These are phyloP conservation scores for Alexandromys fortis DNA, from an alignment of 2,113 vertebrate species.

Conservation along the genomic window DNA sequence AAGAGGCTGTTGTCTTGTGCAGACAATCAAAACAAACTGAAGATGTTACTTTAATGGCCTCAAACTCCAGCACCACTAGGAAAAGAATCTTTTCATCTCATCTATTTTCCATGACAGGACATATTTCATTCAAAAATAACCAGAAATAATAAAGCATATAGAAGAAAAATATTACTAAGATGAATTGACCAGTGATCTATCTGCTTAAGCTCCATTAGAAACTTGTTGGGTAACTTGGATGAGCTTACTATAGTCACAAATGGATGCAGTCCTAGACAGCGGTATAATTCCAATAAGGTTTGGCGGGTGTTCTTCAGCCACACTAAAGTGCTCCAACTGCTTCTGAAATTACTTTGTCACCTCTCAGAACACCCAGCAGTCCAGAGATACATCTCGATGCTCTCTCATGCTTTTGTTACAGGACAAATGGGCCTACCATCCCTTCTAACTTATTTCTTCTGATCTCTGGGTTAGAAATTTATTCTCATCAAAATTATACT, in stretches of 20 bases:
- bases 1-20: not conserved
- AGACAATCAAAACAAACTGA: slow-evolving; percentile 4
- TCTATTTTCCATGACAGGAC: slow-evolving; percentile 34
- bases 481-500: slow-evolving; percentile 26
- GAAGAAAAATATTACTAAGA: slow-evolving; percentile 54
- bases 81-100: slow-evolving; percentile 2
- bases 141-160: not conserved
- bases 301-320: not conserved
- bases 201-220: slow-evolving; percentile 44
- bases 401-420: slow-evolving; percentile 4
- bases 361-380: not conserved
- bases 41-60: not conserved
- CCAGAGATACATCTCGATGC: not conserved
- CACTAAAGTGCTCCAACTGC: slow-evolving; percentile 3
- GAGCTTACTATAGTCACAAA: not conserved
- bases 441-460: slow-evolving; percentile 33
- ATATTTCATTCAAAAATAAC: slow-evolving; percentile 30
- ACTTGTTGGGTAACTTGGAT: not conserved
- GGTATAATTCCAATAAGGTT: not conserved
- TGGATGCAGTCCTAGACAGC: not conserved
- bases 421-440: not conserved
- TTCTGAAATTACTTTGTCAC: slow-evolving; percentile 7
- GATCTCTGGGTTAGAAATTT: slow-evolving; percentile 27
- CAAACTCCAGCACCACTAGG: not conserved
- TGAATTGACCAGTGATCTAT: slow-evolving; percentile 3